Percentiles rank a stretch among this genome's conserved stretches.
Conservation (phyloP, 2,888 invertebrate species). For the Dynastes grantii region DNA sequence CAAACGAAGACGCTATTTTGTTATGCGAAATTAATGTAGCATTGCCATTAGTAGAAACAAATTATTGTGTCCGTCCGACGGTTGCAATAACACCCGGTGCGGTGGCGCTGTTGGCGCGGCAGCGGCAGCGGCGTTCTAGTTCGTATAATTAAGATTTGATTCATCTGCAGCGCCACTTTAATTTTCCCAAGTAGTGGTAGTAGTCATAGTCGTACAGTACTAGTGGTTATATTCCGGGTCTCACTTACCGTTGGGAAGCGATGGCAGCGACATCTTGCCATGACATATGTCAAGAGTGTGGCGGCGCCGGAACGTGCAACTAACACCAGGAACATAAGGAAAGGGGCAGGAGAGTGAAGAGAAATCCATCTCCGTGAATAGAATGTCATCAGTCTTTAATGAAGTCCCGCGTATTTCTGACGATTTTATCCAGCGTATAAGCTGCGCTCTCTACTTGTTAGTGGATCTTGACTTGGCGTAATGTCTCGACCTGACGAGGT, state of each 20-base stretch:
- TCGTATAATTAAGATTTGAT: conserved; percentile 56
- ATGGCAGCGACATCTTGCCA: conserved; percentile 51
- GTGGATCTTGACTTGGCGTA: too few relatives aligned
- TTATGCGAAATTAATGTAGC: conserved; percentile 34
- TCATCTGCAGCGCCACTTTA: conserved; percentile 54
- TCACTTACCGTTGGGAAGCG: not conserved
- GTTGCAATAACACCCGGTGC: not conserved
- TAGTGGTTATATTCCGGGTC: conserved; percentile 50
- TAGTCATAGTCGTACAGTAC: too few relatives aligned
- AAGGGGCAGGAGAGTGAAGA: conserved; percentile 13
- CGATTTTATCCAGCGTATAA: conserved; percentile 26
- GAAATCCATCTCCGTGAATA: conserved; percentile 28
- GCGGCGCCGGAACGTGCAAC: conserved; percentile 1
- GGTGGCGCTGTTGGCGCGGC: not conserved
- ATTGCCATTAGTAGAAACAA: conserved; percentile 35
- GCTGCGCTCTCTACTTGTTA: not conserved
- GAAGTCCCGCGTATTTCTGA: conserved; percentile 48
- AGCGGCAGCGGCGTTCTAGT: not conserved
- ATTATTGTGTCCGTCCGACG: conserved; percentile 34
- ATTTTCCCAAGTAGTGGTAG: conserved; percentile 51
- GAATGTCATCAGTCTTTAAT: conserved; percentile 51
- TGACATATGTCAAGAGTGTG: conserved; percentile 50
- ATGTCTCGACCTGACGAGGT: too few relatives aligned
- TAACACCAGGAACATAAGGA: too few relatives aligned
- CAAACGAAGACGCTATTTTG: conserved; percentile 22